Evolutionary conservation across 2,888 invertebrate species (phyloP), one percentile per base, ranked within the genome.

Genomic region (Eupithecia subfuscata): DNA sequence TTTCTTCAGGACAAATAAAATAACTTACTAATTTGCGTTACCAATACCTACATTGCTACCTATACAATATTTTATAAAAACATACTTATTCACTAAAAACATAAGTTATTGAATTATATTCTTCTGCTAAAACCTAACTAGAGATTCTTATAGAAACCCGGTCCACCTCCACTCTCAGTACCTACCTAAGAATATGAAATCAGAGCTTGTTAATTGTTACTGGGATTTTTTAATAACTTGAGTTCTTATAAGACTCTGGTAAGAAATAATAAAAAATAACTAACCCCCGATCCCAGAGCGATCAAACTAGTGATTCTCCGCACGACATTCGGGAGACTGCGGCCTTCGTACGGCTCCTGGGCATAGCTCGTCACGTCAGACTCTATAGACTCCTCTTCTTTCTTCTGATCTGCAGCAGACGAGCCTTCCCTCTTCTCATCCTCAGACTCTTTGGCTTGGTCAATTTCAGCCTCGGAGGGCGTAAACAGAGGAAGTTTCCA

Each of bases 261-360:
- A 14, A 22, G 14, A 65, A 40, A 22, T 67, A 0, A 40, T n/a
- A 37, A 6, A 65, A 65, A 52, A 43, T 12, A 34, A 18, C 96
- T 95, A 94, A 98, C 98, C 86, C 96, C 96, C 84, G 96, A 97
- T 84, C 97, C 97, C 73, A 97, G 91, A n/a, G 97, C 98, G 67
- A 98, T 95, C 70, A 98, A 96, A 89, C 97, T 98, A 86, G 98
- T 98, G 70, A 99, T 98, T 83, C 98, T 96, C 85, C 97, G 97
- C 30, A 99, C 93, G 78, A 99, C 98, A 95, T 97, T 98, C 0
- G 97, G 97, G 84, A 98, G 95, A 88, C 97, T 98, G 75, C 97
- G 95, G n/a, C 96, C 97, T 89, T 97, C 97, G 25, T 68, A 68
- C 22, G 94, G 92, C 65, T 96, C 95, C 73, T 96, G 96, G 25